Percentiles rank a stretch among this genome's conserved stretches.
These are phyloP conservation scores for Hesperophylax magnus DNA, from an alignment of 1,140 invertebrate genomes.

Conservation along the genomic window DNA sequence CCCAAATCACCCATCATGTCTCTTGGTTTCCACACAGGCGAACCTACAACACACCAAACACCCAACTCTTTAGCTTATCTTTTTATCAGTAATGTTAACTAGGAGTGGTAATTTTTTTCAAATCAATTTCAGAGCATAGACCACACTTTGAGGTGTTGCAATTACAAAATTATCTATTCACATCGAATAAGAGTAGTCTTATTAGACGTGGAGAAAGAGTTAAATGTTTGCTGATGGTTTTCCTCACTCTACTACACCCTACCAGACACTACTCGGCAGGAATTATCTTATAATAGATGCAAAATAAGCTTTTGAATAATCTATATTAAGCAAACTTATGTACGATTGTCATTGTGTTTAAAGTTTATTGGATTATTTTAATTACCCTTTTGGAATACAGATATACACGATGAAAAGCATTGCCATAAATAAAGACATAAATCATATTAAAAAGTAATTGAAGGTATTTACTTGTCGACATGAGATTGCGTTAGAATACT, in stretches of 20 bases:
- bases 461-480: background rate
- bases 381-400: background rate
- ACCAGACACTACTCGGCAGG: background rate
- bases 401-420: background rate
- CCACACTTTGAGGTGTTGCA: conserved; percentile 8
- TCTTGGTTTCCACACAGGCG: conserved; percentile 93
- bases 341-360: background rate
- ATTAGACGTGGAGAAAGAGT: conserved; percentile 63
- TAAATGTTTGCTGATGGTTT: conserved; percentile 70
- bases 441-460: background rate
- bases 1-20: conserved; percentile 72
- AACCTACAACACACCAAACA: conserved; percentile 82
- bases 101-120: conserved; percentile 33
- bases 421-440: background rate
- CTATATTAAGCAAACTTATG: background rate
- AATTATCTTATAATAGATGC: background rate
- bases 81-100: conserved; percentile 21
- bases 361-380: background rate
- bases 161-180: conserved; percentile 4
- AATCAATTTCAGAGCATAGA: conserved; percentile 25
- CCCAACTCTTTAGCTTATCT: conserved; percentile 67
- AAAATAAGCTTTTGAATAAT: background rate
- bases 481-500: background rate
- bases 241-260: background rate
- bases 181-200: conserved; percentile 27